A percentile compares a stretch with the other conserved stretches of the same genome.
phyloP scores from a whole-genome alignment of 2,797 vertebrate species.

The Oreochromis mossambicus region DNA sequence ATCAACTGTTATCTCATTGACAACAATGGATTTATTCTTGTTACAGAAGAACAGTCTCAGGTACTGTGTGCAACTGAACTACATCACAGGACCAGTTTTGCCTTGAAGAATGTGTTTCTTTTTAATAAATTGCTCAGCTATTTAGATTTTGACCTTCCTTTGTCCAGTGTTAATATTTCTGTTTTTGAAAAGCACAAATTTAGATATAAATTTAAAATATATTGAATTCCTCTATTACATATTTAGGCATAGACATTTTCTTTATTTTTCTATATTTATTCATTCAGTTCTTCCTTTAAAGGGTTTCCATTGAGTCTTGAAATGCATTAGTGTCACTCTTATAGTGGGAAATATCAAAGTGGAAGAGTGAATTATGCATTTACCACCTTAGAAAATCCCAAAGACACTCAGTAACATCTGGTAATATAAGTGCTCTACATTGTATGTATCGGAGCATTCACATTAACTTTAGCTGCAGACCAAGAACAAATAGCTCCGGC shows the following conservation, averaged over 20 bases:
- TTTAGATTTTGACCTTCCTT: neutral
- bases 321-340: neutral
- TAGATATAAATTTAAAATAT: neutral
- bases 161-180: neutral
- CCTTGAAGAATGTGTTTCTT: neutral
- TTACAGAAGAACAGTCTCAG: conserved; percentile 90
- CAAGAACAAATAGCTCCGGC: no score
- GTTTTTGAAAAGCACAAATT: neutral
- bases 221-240: neutral
- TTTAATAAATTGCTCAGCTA: rapidly evolving
- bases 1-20: conserved; percentile 98
- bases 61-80: conserved; percentile 62
- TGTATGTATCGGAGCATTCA: neutral
- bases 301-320: neutral
- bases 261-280: neutral
- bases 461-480: neutral
- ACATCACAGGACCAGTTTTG: neutral
- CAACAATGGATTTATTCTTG: conserved; percentile 97
- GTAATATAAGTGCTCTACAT: neutral
- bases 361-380: neutral
- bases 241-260: neutral
- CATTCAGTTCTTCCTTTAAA: neutral
- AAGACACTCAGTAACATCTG: no score
- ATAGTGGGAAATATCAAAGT: neutral
- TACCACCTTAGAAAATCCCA: neutral